phyloP scores from a whole-genome alignment of 2,797 vertebrate species.

The Glossophaga mutica region DNA sequence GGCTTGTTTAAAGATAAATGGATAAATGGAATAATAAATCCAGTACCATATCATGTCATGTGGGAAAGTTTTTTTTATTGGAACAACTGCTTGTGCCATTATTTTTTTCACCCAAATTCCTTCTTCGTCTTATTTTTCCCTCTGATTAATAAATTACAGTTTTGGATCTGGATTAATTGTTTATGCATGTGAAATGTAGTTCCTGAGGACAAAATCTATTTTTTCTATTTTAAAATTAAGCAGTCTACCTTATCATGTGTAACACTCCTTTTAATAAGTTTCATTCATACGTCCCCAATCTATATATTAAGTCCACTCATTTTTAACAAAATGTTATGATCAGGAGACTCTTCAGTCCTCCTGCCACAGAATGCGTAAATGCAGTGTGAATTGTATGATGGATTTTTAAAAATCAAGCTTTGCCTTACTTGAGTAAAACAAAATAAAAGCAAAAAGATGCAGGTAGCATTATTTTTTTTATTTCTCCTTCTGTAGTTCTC shows the following conservation, averaged over 20 bases:
- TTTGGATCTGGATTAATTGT: constrained; percentile 45
- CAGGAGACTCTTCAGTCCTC: not conserved
- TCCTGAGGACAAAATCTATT: not conserved
- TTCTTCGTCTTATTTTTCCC: constrained; percentile 47
- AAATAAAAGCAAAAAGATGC: not conserved
- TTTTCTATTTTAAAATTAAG: not conserved
- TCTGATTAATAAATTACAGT: constrained; percentile 18
- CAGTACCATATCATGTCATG: constrained; percentile 62
- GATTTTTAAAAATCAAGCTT: constrained; percentile 34
- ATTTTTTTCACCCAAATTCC: constrained; percentile 1
- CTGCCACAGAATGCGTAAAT: not conserved
- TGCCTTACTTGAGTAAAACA: not conserved
- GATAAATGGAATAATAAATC: constrained; percentile 80
- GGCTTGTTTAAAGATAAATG: constrained; percentile 79
- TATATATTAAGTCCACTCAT: not conserved
- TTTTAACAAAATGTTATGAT: not conserved
- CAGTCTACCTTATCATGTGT: not conserved
- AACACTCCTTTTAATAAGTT: not conserved
- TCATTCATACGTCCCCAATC: not conserved
- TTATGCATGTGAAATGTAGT: not conserved
- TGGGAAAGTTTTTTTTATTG: constrained; percentile 70
- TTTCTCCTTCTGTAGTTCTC: not conserved
- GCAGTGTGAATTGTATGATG: not conserved
- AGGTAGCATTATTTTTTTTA: not conserved
- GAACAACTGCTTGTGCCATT: constrained; percentile 56